Base-by-base conservation (phyloP, 2,888 invertebrate species). In the Sinhomidia bicolor region DNA sequence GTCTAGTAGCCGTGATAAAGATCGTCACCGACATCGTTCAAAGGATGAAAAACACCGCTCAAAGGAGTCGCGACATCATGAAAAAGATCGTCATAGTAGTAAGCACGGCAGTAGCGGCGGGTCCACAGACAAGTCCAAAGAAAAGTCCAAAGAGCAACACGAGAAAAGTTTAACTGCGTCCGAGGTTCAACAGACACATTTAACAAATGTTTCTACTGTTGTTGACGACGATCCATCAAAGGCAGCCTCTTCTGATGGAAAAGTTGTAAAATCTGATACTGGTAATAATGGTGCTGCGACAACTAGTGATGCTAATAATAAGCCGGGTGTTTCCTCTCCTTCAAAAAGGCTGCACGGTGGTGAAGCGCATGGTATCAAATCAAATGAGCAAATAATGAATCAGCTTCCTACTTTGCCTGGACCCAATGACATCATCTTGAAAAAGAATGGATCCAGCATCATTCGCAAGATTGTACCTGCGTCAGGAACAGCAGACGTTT, bases 371-470 rank as follows among this genome's bases (percentile, higher is more conserved):
- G 54, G 36, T 51, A 9, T 36, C 57, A 36, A 60, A 3, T 5
- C 41, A 7, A 9, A 41, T 12, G 71, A 23, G 5, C 41, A 71
- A 29, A 14, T 71, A 10, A 7, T 78, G 20, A 29, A 23, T 20
- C 44, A 26, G 17, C 26, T 29, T 23, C 44, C 76, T 51, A 7
- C 79, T 2, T 0, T 44, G 51, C 47, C 83, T 14, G 86, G 68
- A 20, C 88, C 85, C 9, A 88, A 91, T 32, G 91, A 91, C 85
- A 91, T 92, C 14, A 88, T 91, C 29, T 32, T 92, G n/a, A 91
- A 91, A 57, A 91, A 92, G 60, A 90, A 89, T 76, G 92, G 91
- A 65, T 89, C 91, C 10, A 92, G 91, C 51, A 86, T 90, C 3
- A 89, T 90, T 14, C 65, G 91, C 1, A 92, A 91, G 82, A 85